These are phyloP conservation scores for Brenthis ino DNA, from an alignment of 2,888 invertebrate genomes.

Conservation along the genomic window DNA sequence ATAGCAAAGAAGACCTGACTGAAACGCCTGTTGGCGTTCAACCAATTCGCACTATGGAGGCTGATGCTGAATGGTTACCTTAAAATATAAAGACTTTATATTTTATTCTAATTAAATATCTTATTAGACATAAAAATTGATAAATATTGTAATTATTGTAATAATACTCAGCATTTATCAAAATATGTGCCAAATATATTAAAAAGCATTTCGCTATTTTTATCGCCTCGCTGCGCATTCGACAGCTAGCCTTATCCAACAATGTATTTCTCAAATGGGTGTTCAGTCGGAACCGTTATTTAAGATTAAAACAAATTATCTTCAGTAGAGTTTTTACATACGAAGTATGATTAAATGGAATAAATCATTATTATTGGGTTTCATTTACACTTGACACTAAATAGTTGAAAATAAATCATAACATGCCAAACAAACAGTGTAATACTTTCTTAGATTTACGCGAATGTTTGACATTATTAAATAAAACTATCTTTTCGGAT, in stretches of 20 bases:
- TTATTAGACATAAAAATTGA: background rate
- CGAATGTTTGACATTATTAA: no score
- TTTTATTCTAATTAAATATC: background rate
- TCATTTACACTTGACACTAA: background rate
- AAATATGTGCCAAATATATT: slow-evolving; percentile 14
- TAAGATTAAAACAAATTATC: no score
- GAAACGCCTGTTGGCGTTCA: slow-evolving; percentile 50
- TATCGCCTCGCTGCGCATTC: background rate
- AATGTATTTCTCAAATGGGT: background rate
- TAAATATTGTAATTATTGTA: background rate
- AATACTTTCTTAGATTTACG: no score
- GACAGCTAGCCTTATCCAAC: slow-evolving; percentile 4
- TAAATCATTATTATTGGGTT: background rate
- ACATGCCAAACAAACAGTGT: no score
- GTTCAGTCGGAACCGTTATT: background rate
- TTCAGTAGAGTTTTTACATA: no score
- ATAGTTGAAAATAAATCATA: no score
- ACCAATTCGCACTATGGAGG: slow-evolving; percentile 47
- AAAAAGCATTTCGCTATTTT: slow-evolving; percentile 3
- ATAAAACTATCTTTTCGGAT: no score
- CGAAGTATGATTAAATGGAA: background rate
- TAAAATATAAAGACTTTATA: slow-evolving; percentile 39
- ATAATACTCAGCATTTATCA: slow-evolving; percentile 8
- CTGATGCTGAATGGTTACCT: slow-evolving; percentile 83
- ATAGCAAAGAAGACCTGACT: slow-evolving; percentile 72